Evolutionary conservation across 2,797 vertebrate genomes (phyloP).

Genomic region (Muraenolepis orangiensis): DNA sequence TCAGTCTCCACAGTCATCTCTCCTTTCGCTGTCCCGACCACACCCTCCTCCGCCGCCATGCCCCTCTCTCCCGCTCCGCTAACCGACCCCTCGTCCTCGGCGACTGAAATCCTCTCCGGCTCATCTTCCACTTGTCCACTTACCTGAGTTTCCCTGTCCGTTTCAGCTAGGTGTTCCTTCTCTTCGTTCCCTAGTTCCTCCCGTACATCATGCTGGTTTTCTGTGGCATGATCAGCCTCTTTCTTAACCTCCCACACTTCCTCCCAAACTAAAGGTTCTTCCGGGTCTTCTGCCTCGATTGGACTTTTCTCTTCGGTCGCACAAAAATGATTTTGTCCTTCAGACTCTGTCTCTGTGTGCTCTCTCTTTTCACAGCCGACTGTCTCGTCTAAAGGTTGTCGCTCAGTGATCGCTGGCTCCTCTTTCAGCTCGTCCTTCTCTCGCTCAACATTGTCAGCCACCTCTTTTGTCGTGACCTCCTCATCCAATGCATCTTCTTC

Average conservation of each 20-base stretch:
- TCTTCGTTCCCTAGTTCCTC: background rate
- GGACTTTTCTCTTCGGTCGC: conserved; percentile 1
- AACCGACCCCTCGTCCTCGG: conserved; percentile 3
- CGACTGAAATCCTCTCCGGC: conserved; percentile 21
- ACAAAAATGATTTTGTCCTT: conserved; percentile 6
- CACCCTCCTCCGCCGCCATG: background rate
- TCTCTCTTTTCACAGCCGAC: conserved; percentile 2
- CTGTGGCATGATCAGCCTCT: background rate
- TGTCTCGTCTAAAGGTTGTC: background rate
- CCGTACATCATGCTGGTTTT: background rate
- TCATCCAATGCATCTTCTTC: conserved; percentile 30
- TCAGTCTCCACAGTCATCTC: background rate
- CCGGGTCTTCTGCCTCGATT: background rate
- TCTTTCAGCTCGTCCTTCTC: background rate
- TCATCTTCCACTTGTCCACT: conserved; percentile 6
- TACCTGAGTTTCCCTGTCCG: conserved; percentile 10
- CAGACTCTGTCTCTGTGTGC: background rate
- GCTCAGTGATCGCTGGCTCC: background rate
- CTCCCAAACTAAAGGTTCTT: conserved; percentile 12
- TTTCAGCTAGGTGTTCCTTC: conserved; percentile 22
- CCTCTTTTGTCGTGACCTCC: background rate
- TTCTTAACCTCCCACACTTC: conserved; percentile 13
- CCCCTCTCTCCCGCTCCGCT: conserved; percentile 9
- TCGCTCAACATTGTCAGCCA: background rate
- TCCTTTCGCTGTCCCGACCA: background rate